Percentiles rank a stretch among this genome's conserved stretches.
Conservation (phyloP, 2,797 vertebrate genomes). For the Rhynchonycteris naso region DNA sequence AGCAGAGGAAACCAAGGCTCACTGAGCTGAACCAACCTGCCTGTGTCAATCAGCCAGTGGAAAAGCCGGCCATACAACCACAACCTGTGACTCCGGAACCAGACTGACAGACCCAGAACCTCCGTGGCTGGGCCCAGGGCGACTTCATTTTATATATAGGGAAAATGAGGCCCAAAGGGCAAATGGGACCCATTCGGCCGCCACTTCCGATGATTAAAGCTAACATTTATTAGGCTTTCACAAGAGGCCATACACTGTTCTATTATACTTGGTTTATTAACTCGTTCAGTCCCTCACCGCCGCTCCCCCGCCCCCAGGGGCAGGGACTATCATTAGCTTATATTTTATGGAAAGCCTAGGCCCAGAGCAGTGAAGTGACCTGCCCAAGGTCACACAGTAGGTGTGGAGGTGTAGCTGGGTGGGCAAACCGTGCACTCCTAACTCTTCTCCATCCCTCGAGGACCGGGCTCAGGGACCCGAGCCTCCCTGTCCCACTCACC, state of each 20-base stretch:
- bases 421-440: too few species aligned
- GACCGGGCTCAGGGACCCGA: not conserved
- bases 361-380: not conserved
- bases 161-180: not conserved
- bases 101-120: not conserved
- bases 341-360: not conserved
- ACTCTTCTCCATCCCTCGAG: not conserved
- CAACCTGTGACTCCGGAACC: not conserved
- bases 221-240: not conserved
- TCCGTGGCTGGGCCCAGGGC: too few species aligned
- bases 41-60: not conserved
- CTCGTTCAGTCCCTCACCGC: not conserved
- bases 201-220: not conserved
- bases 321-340: not conserved
- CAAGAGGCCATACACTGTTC: not conserved
- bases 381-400: not conserved
- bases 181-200: not conserved
- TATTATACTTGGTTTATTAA: not conserved
- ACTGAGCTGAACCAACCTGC: not conserved
- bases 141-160: not conserved
- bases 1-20: not conserved
- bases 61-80: not conserved
- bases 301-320: not conserved
- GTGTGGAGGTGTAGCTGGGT: not conserved
- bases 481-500: not conserved